Evolutionary conservation across 2,888 invertebrate species (phyloP).

Genomic region (Tanypteryx hageni): DNA sequence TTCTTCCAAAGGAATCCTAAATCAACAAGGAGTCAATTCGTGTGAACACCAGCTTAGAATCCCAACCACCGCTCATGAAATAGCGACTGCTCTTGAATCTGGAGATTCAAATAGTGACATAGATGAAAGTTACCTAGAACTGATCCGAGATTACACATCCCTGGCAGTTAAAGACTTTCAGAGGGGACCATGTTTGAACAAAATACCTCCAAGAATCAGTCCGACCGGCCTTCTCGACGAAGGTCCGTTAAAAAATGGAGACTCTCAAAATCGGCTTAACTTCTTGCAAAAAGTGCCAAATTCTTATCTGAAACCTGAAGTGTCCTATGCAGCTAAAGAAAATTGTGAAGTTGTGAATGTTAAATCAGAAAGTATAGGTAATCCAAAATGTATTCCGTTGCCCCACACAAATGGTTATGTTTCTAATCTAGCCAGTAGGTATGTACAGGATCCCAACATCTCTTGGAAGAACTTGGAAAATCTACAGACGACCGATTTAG

Average conservation of each 20-base stretch:
- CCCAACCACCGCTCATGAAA: not conserved
- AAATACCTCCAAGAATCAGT: constrained; percentile 54
- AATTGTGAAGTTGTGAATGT: not conserved
- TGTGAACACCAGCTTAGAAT: not conserved
- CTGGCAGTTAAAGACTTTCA: constrained; percentile 65
- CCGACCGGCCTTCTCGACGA: constrained; percentile 29
- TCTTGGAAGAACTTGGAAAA: constrained; percentile 67
- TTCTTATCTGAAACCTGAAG: constrained; percentile 44
- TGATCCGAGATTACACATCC: constrained; percentile 73
- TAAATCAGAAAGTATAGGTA: constrained; percentile 31
- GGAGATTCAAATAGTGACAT: constrained; percentile 68
- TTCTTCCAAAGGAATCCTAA: constrained; percentile 66
- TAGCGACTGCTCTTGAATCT: constrained; percentile 28
- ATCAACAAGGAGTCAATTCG: constrained; percentile 66
- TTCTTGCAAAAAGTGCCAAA: constrained; percentile 40
- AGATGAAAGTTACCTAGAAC: constrained; percentile 74
- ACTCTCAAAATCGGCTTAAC: not conserved
- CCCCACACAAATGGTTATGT: constrained; percentile 48
- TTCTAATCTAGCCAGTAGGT: constrained; percentile 62
- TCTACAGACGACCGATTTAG: constrained; percentile 72
- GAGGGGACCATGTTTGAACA: constrained; percentile 44
- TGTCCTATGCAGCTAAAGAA: constrained; percentile 31
- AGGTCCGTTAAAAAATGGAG: constrained; percentile 4
- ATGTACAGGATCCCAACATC: constrained; percentile 43
- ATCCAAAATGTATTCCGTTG: constrained; percentile 21